A percentile compares a stretch with the other conserved stretches of the same genome.
Evolutionary conservation across 2,113 vertebrate species (phyloP).

Genomic region (Peromyscus leucopus): DNA sequence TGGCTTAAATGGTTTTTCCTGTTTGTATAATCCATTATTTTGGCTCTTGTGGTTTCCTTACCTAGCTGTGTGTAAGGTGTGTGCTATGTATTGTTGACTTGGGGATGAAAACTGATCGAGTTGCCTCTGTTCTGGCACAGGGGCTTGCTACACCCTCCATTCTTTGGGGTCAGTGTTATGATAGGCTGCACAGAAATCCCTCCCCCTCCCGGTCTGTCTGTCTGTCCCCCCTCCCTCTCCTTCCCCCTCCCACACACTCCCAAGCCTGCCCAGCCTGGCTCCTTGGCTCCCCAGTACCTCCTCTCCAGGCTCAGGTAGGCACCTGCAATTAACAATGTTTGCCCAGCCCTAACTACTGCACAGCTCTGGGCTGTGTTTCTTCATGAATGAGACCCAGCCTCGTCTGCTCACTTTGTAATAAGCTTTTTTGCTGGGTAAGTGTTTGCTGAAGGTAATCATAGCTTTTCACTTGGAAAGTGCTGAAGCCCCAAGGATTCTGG

Average conservation of each 20-base stretch:
- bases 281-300: neutral
- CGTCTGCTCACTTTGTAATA: conserved; percentile 3
- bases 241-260: neutral
- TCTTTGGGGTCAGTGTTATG: neutral
- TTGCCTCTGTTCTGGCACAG: neutral
- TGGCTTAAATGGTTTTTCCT: conserved; percentile 66
- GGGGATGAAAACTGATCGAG: neutral
- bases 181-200: neutral
- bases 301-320: neutral
- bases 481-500: neutral
- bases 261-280: neutral
- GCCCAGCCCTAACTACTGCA: neutral
- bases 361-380: neutral
- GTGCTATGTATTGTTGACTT: conserved; percentile 20
- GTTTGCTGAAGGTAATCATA: conserved; percentile 69
- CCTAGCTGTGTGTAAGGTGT: neutral
- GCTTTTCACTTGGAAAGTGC: conserved; percentile 71
- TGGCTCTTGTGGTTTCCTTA: conserved; percentile 62
- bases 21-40: conserved; percentile 58
- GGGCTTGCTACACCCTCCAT: neutral
- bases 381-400: conserved; percentile 28
- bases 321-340: conserved; percentile 57
- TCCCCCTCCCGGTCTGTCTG: too few relatives aligned
- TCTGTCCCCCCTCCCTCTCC: too few relatives aligned
- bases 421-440: conserved; percentile 59